Evolutionary conservation across 2,113 vertebrate species (phyloP).

Genomic region (Cyanoramphus novaezelandiae): DNA sequence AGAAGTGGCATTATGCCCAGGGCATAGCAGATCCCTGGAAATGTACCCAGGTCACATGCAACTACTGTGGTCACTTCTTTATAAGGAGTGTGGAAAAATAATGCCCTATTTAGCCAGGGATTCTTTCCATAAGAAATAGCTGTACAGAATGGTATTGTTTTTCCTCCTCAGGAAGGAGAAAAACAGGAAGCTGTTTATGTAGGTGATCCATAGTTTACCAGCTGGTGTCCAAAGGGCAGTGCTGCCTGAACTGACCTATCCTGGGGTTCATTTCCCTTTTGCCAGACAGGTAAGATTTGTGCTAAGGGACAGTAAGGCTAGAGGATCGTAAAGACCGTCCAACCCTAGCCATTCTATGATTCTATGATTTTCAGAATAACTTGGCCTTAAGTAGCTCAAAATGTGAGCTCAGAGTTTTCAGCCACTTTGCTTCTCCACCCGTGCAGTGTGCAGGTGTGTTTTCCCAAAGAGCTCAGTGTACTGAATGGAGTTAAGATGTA

Average conservation of each 20-base stretch:
- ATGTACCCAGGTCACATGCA: neutral
- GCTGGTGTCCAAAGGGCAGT: neutral
- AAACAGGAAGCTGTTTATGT: slow-evolving; percentile 15
- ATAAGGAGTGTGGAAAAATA: neutral
- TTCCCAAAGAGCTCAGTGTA: neutral
- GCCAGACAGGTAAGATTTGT: neutral
- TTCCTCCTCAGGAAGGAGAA: neutral
- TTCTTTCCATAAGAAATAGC: neutral
- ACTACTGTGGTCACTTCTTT: neutral
- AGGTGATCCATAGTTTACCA: neutral
- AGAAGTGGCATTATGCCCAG: neutral
- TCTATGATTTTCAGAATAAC: neutral
- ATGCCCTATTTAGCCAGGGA: neutral
- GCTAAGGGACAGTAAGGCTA: neutral
- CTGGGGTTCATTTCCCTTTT: neutral
- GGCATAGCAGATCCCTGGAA: neutral
- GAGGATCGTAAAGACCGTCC: neutral
- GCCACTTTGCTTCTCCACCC: neutral
- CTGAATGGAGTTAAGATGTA: neutral
- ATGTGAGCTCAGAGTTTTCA: neutral
- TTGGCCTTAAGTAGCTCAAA: neutral
- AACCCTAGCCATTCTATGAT: neutral
- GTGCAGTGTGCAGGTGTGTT: accelerated
- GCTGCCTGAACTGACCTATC: neutral
- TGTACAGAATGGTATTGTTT: neutral